Conservation (phyloP, 1,140 invertebrate species). For the Trichonephila clavata region DNA sequence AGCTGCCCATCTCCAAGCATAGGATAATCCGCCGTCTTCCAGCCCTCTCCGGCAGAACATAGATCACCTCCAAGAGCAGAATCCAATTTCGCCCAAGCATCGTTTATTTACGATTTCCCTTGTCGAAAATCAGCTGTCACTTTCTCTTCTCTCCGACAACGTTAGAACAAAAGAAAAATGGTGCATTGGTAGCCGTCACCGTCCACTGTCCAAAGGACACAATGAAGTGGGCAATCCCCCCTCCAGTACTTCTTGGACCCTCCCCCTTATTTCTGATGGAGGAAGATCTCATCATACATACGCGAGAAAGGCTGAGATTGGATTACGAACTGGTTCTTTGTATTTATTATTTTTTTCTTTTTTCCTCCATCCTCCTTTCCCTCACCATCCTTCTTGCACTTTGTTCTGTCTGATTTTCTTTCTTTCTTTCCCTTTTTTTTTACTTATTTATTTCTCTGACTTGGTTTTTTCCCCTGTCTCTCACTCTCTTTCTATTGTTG, state of each 20-base stretch:
- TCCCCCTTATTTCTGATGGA: conserved; percentile 1
- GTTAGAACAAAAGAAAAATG: conserved; percentile 65
- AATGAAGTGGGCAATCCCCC: conserved; percentile 22
- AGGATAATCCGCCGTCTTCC: conserved; percentile 47
- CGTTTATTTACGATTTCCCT: conserved; percentile 75
- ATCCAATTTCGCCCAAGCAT: conserved; percentile 69
- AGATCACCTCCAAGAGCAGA: conserved; percentile 61
- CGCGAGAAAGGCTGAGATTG: conserved; percentile 71
- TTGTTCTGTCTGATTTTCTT: not conserved
- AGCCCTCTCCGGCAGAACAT: not conserved
- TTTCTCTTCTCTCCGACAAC: conserved; percentile 58
- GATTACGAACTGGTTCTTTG: conserved; percentile 64
- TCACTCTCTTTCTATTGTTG: conserved; percentile 43
- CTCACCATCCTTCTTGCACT: not conserved
- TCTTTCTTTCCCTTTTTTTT: not conserved
- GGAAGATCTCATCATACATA: conserved; percentile 73
- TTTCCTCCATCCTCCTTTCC: not conserved
- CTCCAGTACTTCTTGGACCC: not conserved
- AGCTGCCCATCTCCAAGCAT: not conserved
- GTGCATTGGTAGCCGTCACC: conserved; percentile 41
- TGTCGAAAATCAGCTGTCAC: conserved; percentile 74
- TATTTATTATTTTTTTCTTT: conserved; percentile 15
- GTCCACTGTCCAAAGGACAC: conserved; percentile 4
- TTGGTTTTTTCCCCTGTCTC: not conserved
- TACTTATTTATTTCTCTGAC: not conserved